Base-by-base conservation (phyloP, 2,888 invertebrate species). In the Helobdella robusta region DNA sequence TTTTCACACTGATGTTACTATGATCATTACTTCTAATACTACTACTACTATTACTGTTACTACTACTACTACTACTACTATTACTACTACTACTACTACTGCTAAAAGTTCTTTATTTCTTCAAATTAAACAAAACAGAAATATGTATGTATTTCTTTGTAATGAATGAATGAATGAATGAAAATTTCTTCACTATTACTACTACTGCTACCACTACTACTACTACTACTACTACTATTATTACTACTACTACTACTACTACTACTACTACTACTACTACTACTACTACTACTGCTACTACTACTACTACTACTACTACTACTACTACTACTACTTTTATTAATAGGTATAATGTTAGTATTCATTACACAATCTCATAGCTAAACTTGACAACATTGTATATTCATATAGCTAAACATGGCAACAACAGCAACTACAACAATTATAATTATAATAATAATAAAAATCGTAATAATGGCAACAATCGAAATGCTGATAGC, bases 221-320 rank as follows among this genome's bases (percentile, higher is more conserved):
- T 40, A 40, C 44, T 40, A 40, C 44, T 40, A 15, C 44, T 40
- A 40, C 44, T 40, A 40, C 44, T 40, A 40, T n/a, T 40, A 40
- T n/a, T 40, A 40, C 44, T 40, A 40, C 44, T 40, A 40, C 44
- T 40, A 40, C 44, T 40, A 40, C 44, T 40, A 40, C 44, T 40
- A 40, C 44, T 40, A 40, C 44, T 40, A 40, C 44, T 40, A 40
- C 44, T 40, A 40, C 44, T 40, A 40, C 44, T 40, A 40, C 44
- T 40, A 40, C 44, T 40, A n/a, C n/a, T n/a, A n/a, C n/a, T n/a
- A n/a, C n/a, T n/a, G n/a, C n/a, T n/a, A n/a, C n/a, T n/a, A n/a
- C n/a, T n/a, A n/a, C 32, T 56, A 56, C 59, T 35, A 35, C 36
- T 50, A 50, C 50, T 50, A 50, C 50, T 50, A 50, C 50, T 50